Evolutionary conservation across 64 coral and sea anemone species (phyloP).

Genomic region (Actinia tenebrosa): DNA sequence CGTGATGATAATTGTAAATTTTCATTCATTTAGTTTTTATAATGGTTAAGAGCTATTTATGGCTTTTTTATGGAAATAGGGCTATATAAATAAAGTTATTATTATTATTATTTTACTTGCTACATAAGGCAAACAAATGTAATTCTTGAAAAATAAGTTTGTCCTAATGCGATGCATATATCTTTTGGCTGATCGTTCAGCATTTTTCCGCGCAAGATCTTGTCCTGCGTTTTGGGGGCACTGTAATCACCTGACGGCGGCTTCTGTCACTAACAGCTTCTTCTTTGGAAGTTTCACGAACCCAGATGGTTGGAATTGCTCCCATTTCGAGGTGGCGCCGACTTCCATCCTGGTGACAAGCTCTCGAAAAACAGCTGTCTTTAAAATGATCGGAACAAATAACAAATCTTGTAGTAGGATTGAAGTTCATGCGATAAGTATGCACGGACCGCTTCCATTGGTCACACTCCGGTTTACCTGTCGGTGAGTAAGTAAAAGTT

Average conservation of each 20-base stretch:
- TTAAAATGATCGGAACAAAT: constrained; percentile 21
- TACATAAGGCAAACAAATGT: too few species aligned
- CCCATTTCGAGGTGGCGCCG: background rate
- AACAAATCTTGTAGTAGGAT: background rate
- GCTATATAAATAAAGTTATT: too few species aligned
- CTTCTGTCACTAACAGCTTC: background rate
- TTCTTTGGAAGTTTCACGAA: background rate
- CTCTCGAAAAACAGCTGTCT: background rate
- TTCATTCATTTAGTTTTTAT: too few species aligned
- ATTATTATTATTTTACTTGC: too few species aligned
- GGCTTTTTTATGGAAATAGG: too few species aligned
- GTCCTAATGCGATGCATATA: too few species aligned
- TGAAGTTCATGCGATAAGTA: constrained; percentile 6
- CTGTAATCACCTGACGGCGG: background rate
- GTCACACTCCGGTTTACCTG: background rate
- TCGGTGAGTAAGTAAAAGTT: background rate
- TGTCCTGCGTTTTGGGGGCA: too few species aligned
- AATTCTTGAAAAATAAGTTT: too few species aligned
- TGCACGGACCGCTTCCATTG: constrained; percentile 24
- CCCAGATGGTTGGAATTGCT: constrained; percentile 15
- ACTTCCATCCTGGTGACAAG: background rate
- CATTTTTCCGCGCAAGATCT: too few species aligned
- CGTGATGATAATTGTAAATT: too few species aligned
- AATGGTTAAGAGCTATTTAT: too few species aligned
- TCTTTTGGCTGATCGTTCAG: too few species aligned